Base-by-base conservation (phyloP, 2,797 vertebrate genomes). In the Ficedula albicollis region DNA sequence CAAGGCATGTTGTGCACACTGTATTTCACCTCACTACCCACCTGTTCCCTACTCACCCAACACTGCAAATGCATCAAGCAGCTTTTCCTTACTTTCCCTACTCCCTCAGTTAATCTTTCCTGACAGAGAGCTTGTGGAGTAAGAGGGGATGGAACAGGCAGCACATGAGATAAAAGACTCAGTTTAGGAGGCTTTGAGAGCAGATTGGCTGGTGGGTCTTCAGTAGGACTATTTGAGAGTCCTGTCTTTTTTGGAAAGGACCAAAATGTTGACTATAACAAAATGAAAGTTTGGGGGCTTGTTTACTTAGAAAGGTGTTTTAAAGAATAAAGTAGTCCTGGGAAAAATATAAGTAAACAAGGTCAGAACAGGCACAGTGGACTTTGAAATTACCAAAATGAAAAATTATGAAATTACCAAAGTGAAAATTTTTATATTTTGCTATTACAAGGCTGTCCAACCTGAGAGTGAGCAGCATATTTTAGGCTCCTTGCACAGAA, bases 11-110 rank as follows among this genome's bases (percentile, higher is more conserved):
- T 80, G 36, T 26, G 43, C 46, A 30, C 6, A 5, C 11, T 13
- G 5, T 0, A 0, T 54, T 68, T 75, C 54, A 59, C 38, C 29
- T 75, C 10, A 7, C 49, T 79, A 5, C 43, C 34, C 23, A 0
- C 51, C 73, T 80, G 38, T 29, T 86, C 36, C 69, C 36, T 77
- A 9, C 56, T 51, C 60, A 48, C 18, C 21, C 63, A 64, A 23
- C 34, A 21, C 0, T 2, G 38, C 11, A 60, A 74, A 44, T 19
- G 23, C 72, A 22, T 13, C 0, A 0, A 70, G 56, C 15, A 52
- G 34, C n/a, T 91, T 63, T 75, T 63, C 54, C 49, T 30, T 34
- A 49, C 32, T 76, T 75, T 60, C 16, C 18, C 10, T 44, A 5
- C n/a, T 39, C 48, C 19, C 15, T 74, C 16, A 48, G 23, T 1